phyloP scores from a whole-genome alignment of 2,113 vertebrate genomes.

The Hirundichthys speculiger region DNA sequence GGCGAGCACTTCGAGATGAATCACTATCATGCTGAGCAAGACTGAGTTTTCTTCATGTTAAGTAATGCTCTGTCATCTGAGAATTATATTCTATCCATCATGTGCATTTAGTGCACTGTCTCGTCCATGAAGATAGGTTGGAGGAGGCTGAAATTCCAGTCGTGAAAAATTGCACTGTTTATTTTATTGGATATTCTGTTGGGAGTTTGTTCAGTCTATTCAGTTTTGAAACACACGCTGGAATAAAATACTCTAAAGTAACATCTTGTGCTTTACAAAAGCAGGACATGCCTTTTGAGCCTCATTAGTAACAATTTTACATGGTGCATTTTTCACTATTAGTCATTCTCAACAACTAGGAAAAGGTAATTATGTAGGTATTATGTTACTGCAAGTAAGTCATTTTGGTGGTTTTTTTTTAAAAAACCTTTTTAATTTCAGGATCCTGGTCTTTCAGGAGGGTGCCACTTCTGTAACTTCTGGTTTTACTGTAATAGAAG shows the following conservation, averaged over 20 bases:
- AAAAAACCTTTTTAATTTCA: no score
- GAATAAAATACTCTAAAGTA: background rate
- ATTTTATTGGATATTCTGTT: constrained; percentile 28
- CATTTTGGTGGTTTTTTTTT: no score
- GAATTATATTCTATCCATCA: constrained; percentile 57
- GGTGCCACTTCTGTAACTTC: no score
- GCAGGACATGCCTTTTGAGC: background rate
- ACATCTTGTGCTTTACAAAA: background rate
- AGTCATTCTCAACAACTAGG: no score
- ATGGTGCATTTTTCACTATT: no score
- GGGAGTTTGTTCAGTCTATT: constrained; percentile 7
- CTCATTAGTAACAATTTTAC: no score
- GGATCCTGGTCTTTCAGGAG: no score
- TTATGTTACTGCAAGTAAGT: no score
- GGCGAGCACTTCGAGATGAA: constrained; percentile 47
- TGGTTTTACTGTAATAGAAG: no score
- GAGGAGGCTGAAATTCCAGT: constrained; percentile 31
- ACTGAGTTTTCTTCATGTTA: constrained; percentile 31
- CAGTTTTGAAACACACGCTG: constrained; percentile 4
- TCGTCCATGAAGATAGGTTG: constrained; percentile 38
- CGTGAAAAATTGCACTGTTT: constrained; percentile 46
- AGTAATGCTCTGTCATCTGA: constrained; percentile 56
- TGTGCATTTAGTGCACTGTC: constrained; percentile 19
- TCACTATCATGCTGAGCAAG: constrained; percentile 42
- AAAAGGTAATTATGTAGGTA: no score